Evolutionary conservation across 2,797 vertebrate species (phyloP).

Genomic region (Melanogrammus aeglefinus): DNA sequence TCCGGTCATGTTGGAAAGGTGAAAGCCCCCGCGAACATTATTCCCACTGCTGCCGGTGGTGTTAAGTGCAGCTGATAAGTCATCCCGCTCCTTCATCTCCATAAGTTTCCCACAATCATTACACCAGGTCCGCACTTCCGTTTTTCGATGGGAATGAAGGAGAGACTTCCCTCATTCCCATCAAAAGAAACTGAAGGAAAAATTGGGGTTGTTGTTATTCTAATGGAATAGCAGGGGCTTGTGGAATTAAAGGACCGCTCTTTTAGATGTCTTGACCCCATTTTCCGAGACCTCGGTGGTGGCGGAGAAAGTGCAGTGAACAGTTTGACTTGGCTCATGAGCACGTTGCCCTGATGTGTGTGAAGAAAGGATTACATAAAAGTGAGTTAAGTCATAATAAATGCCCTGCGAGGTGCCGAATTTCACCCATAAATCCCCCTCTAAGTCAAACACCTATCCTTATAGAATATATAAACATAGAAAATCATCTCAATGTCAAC

Average conservation of each 20-base stretch:
- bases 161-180: background rate
- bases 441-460: background rate
- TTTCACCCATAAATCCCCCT: background rate
- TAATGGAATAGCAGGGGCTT: background rate
- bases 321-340: constrained; percentile 1
- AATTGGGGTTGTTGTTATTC: background rate
- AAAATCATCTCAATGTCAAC: background rate
- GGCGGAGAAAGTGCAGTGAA: background rate
- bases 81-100: constrained; percentile 78
- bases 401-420: background rate
- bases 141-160: background rate
- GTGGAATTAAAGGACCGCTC: background rate
- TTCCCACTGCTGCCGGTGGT: constrained; percentile 44
- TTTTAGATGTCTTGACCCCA: background rate
- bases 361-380: constrained; percentile 2
- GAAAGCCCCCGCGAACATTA: constrained; percentile 71
- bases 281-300: background rate
- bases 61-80: constrained; percentile 81
- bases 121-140: background rate
- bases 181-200: background rate
- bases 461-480: background rate
- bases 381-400: constrained; percentile 3
- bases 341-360: background rate
- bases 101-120: constrained; percentile 16
- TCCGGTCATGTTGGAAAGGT: constrained; percentile 79